These are phyloP conservation scores for Drosophila neutralis DNA, from an alignment of 2,888 invertebrate species.

Conservation along the genomic window DNA sequence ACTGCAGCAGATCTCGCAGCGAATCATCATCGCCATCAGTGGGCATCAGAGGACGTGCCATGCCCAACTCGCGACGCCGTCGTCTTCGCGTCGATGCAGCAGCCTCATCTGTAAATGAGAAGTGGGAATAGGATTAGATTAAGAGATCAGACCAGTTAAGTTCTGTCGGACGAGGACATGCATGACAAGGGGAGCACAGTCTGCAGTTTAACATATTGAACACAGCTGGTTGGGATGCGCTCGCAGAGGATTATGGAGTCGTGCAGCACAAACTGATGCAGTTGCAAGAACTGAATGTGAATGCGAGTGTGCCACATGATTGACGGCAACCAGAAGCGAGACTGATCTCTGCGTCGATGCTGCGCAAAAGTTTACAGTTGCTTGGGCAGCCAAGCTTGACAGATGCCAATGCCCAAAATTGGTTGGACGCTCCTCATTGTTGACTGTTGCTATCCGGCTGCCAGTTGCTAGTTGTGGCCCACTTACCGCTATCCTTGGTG, in stretches of 20 bases:
- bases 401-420: conserved; percentile 15
- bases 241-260: conserved; percentile 51
- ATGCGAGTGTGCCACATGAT: conserved; percentile 44
- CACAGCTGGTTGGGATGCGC: conserved; percentile 67
- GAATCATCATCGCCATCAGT: conserved; percentile 74
- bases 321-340: background rate
- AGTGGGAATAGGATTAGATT: background rate
- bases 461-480: conserved; percentile 23
- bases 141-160: background rate
- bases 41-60: conserved; percentile 82
- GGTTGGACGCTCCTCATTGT: conserved; percentile 15
- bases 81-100: conserved; percentile 82
- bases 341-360: conserved; percentile 23
- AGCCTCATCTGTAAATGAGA: conserved; percentile 82
- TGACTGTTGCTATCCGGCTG: background rate
- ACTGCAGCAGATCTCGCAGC: conserved; percentile 78
- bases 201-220: conserved; percentile 70
- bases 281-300: conserved; percentile 59
- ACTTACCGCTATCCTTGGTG: conserved; percentile 84
- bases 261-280: conserved; percentile 63
- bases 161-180: conserved; percentile 41
- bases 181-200: conserved; percentile 45
- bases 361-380: conserved; percentile 12
- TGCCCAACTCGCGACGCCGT: conserved; percentile 83
- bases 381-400: conserved; percentile 43